phyloP scores from a whole-genome alignment of 2,888 invertebrate genomes.

The Drosophila mimica region DNA sequence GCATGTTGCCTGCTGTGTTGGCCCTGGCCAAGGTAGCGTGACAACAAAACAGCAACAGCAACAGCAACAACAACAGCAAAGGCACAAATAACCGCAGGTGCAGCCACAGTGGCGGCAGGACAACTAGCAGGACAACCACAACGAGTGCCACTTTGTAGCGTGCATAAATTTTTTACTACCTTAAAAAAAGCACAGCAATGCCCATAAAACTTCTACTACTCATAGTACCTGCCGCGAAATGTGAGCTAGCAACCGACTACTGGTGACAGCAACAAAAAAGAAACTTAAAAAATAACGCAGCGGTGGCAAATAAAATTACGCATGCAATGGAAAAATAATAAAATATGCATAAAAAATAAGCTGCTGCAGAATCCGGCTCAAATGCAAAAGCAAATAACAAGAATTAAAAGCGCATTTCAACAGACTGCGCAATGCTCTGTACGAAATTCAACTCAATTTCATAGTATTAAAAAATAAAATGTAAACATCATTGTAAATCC shows the following conservation, averaged over 20 bases:
- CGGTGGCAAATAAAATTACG: constrained; percentile 73
- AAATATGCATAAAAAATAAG: constrained; percentile 78
- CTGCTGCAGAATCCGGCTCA: constrained; percentile 68
- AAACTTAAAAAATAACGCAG: constrained; percentile 35
- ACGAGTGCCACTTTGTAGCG: constrained; percentile 61
- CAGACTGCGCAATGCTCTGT: constrained; percentile 30
- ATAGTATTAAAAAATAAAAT: not conserved
- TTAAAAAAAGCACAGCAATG: constrained; percentile 48
- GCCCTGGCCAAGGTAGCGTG: constrained; percentile 58
- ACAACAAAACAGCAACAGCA: constrained; percentile 34
- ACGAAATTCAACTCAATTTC: not conserved
- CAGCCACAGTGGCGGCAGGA: constrained; percentile 68
- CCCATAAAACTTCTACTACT: constrained; percentile 69
- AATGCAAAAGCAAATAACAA: constrained; percentile 39
- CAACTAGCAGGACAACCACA: constrained; percentile 53
- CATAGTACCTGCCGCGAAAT: constrained; percentile 48
- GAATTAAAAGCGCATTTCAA: constrained; percentile 5
- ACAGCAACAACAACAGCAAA: constrained; percentile 29
- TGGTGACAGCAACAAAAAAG: constrained; percentile 16
- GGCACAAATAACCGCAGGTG: constrained; percentile 58
- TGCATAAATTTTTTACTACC: constrained; percentile 70
- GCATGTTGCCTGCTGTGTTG: constrained; percentile 63
- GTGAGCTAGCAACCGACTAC: constrained; percentile 38
- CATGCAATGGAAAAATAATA: constrained; percentile 75
- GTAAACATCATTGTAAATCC: not conserved